Base-by-base conservation (phyloP, 2,113 vertebrate genomes). In the Oxyruncus cristatus region DNA sequence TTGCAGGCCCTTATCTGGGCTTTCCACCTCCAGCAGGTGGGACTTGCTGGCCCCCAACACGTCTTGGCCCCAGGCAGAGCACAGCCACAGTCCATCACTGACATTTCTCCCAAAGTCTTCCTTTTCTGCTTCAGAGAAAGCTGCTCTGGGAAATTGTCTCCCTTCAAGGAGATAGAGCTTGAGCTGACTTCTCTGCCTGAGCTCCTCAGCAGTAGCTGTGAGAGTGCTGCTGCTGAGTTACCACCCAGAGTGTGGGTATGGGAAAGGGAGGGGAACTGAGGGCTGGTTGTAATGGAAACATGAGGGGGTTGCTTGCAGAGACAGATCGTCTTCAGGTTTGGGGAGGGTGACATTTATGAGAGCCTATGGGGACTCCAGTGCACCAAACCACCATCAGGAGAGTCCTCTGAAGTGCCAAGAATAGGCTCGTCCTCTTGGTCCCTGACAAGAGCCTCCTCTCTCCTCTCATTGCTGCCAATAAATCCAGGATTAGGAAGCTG, bases 401-500 rank as follows among this genome's bases (percentile, higher is more conserved):
- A 81, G 68, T 73, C 72, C 61, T 92, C 52, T 8, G 1, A 81
- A 72, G 13, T 72, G 61, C 68, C 0, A 1, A 78, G 66, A 77
- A 81, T 18, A 89, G 35, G 12, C 42, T 92, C 70, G 50, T 91
- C 61, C 61, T 89, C 76, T 92, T 91, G 47, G 42, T 77, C 56
- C 39, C 73, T 81, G 52, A 72, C 8, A 14, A 66, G 28, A 96
- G 28, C 47, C 50, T 95, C 42, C 58, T 87, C 41, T 84, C 65
- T 92, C 26, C 68, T 93, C 68, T 93, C 27, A 4, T 23, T 84
- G 65, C 80, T 95, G 86, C 83, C 94, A 95, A 28, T 84, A 95
- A 92, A 95, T 89, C 86, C 56, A 63, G 76, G 68, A 88, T 91
- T 84, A 78, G 83, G 91, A 95, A 95, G 47, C 73, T 95, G 91